Conservation (phyloP, 2,888 invertebrate species). For the Rhyacophila evoluta region DNA sequence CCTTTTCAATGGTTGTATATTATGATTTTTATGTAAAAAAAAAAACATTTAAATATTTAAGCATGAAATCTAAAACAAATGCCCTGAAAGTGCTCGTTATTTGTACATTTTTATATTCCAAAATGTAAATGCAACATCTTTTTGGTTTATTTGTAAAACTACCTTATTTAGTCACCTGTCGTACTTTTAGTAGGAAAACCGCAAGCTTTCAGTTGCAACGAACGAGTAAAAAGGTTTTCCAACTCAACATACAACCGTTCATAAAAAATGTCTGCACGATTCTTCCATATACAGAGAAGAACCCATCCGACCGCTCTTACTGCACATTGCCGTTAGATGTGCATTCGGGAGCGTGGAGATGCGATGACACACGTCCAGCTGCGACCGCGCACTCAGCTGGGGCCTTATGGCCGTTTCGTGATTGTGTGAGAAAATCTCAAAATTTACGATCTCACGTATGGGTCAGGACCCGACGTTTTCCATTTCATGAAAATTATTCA, state of each 20-base stretch:
- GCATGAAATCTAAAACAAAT: too few species aligned
- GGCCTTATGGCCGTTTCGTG: constrained; percentile 31
- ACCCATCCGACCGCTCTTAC: not conserved
- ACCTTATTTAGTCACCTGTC: too few species aligned
- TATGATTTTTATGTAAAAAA: too few species aligned
- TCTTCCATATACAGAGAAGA: not conserved
- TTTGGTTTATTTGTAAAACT: too few species aligned
- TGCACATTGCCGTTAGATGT: not conserved
- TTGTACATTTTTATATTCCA: too few species aligned
- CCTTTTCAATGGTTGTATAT: too few species aligned
- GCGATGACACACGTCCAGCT: constrained; percentile 9
- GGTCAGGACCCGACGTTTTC: not conserved
- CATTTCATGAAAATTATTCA: too few species aligned
- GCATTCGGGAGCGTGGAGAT: constrained; percentile 1
- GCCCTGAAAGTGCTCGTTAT: too few species aligned
- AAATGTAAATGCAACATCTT: too few species aligned
- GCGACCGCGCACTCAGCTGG: not conserved
- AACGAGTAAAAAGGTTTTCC: not conserved
- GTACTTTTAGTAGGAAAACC: too few species aligned
- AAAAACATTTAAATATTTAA: too few species aligned
- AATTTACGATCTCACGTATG: constrained; percentile 34
- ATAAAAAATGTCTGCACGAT: constrained; percentile 8
- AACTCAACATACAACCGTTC: not conserved
- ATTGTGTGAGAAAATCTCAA: constrained; percentile 35
- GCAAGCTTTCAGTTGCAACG: not conserved